Base-by-base conservation (phyloP, 2,888 invertebrate species). In the Scotopteryx bipunctaria region DNA sequence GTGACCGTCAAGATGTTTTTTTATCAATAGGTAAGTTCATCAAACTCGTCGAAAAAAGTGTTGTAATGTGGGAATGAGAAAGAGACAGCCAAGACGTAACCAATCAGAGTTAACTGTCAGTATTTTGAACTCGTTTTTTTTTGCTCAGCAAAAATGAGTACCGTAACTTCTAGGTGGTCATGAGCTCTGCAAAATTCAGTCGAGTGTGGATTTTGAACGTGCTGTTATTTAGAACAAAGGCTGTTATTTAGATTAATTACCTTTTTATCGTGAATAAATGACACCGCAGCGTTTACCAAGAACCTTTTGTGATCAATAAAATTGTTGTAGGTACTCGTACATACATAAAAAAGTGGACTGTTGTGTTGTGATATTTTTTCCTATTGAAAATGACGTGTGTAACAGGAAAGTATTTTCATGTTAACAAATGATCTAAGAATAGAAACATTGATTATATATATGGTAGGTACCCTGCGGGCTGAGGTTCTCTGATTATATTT, bases 61-160 rank as follows among this genome's bases (percentile, higher is more conserved):
- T 11, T 11, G 5, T 27, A 11, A n/a, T 23, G 23, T 23, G 5
- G 25, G n/a, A n/a, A n/a, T 42, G 32, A 5, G 43, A 37, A 17
- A 37, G 35, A 49, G 42, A 49, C 31, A 37, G 31, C 13, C 23
- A 43, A 23, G 15, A 43, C 27, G 11, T 2, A n/a, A 25, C 27
- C 27, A 27, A 27, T 13, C 29, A 14, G 2, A 17, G 5, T 5
- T 11, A 25, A 9, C 11, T 4, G 11, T 3, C 15, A 37, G 49
- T 49, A 31, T 49, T 43, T 43, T 49, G 31, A 49, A 37, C 43
- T 36, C 8, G 1, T 15, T 27, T 50, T 45, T 52, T 52, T 3
- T 29, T 31, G 8, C 16, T 45, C 41, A 41, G 41, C 51, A 52
- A 45, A 46, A 41, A 45, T 5, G 9, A 6, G 21, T 13, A 3